phyloP scores from a whole-genome alignment of 92 coral and sea anemone genomes.

The Meandrina meandrites region DNA sequence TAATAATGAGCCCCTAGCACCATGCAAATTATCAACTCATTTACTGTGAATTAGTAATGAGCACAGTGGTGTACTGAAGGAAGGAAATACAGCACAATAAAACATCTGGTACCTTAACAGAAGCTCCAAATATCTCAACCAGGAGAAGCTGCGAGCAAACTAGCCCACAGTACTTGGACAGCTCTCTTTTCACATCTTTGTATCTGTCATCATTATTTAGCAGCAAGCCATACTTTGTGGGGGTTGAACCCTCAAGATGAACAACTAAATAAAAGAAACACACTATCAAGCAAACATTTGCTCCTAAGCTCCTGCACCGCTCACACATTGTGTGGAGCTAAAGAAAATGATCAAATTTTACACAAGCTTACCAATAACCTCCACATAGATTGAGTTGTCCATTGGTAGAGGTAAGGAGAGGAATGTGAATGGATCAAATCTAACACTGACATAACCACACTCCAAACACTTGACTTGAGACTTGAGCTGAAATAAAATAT shows the following conservation, averaged over 20 bases:
- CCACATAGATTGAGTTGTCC: constrained; percentile 94
- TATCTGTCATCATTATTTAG: constrained; percentile 88
- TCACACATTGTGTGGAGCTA: not conserved
- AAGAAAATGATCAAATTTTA: not conserved
- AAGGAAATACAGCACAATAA: not conserved
- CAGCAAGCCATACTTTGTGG: constrained; percentile 91
- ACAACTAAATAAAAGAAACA: constrained; percentile 65
- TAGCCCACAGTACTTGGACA: constrained; percentile 79
- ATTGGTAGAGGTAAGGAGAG: constrained; percentile 98
- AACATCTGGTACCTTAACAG: constrained; percentile 74
- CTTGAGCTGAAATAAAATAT: constrained; percentile 67
- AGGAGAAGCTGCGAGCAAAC: constrained; percentile 72
- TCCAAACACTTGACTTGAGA: constrained; percentile 92
- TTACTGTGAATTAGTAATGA: too few species aligned
- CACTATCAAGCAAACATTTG: not conserved
- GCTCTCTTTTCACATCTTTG: constrained; percentile 84
- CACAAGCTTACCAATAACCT: constrained; percentile 82
- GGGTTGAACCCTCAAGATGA: constrained; percentile 78
- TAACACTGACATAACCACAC: constrained; percentile 95
- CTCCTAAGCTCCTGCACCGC: not conserved
- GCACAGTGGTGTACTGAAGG: too few species aligned
- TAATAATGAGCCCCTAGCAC: too few species aligned
- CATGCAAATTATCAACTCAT: too few species aligned
- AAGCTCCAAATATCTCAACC: constrained; percentile 93
- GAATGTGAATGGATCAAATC: constrained; percentile 96